phyloP scores from a whole-genome alignment of 2,797 vertebrate species.

The Capromys pilorides region DNA sequence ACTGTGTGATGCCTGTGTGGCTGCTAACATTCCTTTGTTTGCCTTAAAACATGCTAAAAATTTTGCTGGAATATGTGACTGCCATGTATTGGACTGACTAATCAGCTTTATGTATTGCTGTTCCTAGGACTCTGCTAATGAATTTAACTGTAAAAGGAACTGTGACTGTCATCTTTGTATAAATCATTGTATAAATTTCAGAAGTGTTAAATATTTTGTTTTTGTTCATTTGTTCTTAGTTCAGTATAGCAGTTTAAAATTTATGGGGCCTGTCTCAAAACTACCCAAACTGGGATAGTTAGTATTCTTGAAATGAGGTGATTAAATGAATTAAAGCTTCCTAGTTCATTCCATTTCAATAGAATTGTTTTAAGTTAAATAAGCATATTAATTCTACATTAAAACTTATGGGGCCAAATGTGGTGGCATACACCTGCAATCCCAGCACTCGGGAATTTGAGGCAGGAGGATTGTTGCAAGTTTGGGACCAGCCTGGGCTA shows the following conservation, averaged over 20 bases:
- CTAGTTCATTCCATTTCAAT: background rate
- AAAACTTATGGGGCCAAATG: no score
- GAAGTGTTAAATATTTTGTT: conserved; percentile 42
- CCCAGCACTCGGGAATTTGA: no score
- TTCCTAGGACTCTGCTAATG: conserved; percentile 54
- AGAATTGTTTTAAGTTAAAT: conserved; percentile 33
- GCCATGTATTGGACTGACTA: conserved; percentile 55
- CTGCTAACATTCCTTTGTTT: conserved; percentile 37
- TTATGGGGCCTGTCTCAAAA: background rate
- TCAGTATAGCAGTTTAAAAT: conserved; percentile 35
- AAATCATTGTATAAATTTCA: conserved; percentile 63
- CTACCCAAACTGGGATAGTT: background rate
- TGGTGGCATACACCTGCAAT: no score
- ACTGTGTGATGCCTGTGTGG: background rate
- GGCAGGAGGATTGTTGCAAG: no score
- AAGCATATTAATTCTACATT: background rate
- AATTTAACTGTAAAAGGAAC: conserved; percentile 59
- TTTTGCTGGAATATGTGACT: conserved; percentile 10
- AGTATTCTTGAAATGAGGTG: background rate
- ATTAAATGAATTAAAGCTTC: conserved; percentile 1
- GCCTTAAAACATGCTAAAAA: conserved; percentile 46
- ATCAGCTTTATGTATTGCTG: conserved; percentile 36
- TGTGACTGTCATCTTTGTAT: conserved; percentile 15
- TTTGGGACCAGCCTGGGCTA: no score
- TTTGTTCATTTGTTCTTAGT: conserved; percentile 23